phyloP scores from a whole-genome alignment of 2,888 invertebrate genomes.

The Artemia sinica region DNA sequence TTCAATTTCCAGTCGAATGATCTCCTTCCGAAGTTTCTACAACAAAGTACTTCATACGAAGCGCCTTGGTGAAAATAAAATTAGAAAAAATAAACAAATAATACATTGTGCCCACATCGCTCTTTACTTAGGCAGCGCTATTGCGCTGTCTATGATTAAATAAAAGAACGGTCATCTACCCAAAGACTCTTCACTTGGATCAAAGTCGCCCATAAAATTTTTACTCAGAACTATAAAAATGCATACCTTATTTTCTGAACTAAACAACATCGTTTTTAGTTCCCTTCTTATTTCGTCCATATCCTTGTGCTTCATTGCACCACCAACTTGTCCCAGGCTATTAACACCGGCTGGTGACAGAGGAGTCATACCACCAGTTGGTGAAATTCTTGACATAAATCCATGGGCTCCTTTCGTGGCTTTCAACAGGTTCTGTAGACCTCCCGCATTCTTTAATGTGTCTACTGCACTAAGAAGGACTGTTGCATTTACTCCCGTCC shows the following conservation, averaged over 20 bases:
- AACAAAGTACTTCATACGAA: too few species aligned
- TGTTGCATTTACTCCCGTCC: slow-evolving; percentile 10
- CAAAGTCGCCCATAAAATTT: too few species aligned
- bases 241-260: neutral
- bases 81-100: too few species aligned
- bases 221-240: too few species aligned
- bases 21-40: too few species aligned
- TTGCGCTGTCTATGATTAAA: too few species aligned
- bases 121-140: too few species aligned
- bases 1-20: too few species aligned
- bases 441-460: slow-evolving; percentile 2
- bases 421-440: neutral
- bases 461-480: neutral
- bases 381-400: neutral
- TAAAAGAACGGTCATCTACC: too few species aligned
- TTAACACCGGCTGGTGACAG: neutral
- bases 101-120: too few species aligned
- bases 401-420: neutral
- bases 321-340: neutral
- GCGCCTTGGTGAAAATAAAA: too few species aligned
- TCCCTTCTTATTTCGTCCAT: slow-evolving; percentile 11
- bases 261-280: neutral
- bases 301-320: slow-evolving; percentile 9
- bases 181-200: too few species aligned
- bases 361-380: neutral